A percentile compares a stretch with the other conserved stretches of the same genome.
phyloP scores from a whole-genome alignment of 1,140 invertebrate species.

The Tigriopus japonicus region DNA sequence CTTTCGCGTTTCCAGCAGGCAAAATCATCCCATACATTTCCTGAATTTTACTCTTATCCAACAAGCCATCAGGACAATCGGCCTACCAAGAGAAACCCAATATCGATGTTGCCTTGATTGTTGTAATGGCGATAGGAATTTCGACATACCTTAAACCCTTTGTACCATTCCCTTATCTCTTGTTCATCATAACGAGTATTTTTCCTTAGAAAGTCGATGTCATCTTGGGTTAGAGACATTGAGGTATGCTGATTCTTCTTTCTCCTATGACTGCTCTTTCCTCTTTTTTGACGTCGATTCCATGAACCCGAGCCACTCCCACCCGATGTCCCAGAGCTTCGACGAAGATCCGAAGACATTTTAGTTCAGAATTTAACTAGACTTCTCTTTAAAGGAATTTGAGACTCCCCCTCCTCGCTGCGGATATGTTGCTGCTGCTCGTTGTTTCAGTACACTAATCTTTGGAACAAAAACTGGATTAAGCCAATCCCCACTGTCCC shows the following conservation, averaged over 20 bases:
- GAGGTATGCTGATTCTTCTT: background rate
- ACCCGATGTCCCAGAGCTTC: background rate
- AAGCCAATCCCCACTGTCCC: no score
- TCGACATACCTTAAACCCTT: constrained; percentile 3
- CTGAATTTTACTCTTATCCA: constrained; percentile 5
- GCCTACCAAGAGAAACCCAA: background rate
- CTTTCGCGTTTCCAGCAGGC: constrained; percentile 6
- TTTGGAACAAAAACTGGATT: no score
- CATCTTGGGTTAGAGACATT: constrained; percentile 1
- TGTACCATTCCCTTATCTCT: constrained; percentile 13
- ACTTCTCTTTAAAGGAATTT: no score
- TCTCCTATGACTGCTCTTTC: background rate
- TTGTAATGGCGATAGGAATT: background rate
- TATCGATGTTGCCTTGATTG: background rate
- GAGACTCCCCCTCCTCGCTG: no score
- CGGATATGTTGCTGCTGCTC: no score
- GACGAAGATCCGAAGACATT: background rate
- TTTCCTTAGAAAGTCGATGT: constrained; percentile 10
- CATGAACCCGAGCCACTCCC: no score
- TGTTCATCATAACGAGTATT: constrained; percentile 12
- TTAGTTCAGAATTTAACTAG: no score
- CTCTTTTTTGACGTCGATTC: no score
- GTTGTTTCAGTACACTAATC: no score
- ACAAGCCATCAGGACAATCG: constrained; percentile 9
- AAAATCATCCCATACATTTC: constrained; percentile 12